Evolutionary conservation across 2,113 vertebrate species (phyloP).

Genomic region (Eublepharis macularius): DNA sequence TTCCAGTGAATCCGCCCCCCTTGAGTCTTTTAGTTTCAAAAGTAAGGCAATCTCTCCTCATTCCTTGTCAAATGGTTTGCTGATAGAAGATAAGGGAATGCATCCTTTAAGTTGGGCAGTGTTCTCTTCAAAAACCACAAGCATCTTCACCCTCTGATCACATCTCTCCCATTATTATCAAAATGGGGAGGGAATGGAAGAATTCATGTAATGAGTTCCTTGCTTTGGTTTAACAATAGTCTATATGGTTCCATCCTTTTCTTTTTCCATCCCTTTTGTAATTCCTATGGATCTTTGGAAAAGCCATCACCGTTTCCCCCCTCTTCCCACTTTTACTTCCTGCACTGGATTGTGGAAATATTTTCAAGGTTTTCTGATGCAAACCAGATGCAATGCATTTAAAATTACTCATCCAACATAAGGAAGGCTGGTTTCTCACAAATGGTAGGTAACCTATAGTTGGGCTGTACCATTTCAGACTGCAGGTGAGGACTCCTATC

Average conservation of each 20-base stretch:
- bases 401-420: conserved; percentile 37
- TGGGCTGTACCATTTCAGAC: neutral
- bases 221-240: neutral
- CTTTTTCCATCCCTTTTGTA: conserved; percentile 33
- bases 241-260: neutral
- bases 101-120: too few relatives aligned
- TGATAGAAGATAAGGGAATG: too few relatives aligned
- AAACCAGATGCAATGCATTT: conserved; percentile 52
- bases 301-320: conserved; percentile 45
- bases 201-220: too few relatives aligned
- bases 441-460: neutral
- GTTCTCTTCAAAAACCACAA: too few relatives aligned
- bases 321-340: conserved; percentile 11
- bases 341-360: conserved; percentile 49
- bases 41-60: too few relatives aligned
- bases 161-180: too few relatives aligned
- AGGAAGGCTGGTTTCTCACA: neutral
- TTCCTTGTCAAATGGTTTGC: too few relatives aligned
- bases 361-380: conserved; percentile 37
- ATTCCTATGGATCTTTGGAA: conserved; percentile 44
- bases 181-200: too few relatives aligned
- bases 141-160: too few relatives aligned
- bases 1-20: too few relatives aligned
- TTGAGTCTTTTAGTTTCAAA: too few relatives aligned
- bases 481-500: too few relatives aligned